Evolutionary conservation across 2,888 invertebrate species (phyloP).

Genomic region (Carabus problematicus): DNA sequence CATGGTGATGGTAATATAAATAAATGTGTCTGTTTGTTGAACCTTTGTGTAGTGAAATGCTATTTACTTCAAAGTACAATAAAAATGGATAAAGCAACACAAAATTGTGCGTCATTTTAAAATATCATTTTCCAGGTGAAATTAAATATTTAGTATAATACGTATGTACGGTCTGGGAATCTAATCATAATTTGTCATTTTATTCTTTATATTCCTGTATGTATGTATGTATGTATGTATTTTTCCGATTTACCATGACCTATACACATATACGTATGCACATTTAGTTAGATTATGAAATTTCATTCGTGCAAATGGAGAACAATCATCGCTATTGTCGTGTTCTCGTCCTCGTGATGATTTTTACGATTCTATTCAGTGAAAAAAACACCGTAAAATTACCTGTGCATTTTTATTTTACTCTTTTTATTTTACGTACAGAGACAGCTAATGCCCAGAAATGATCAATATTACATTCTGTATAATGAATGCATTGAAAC

Average conservation of each 20-base stretch:
- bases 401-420: conserved; percentile 6
- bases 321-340: conserved; percentile 32
- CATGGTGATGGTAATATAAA: too few relatives aligned
- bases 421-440: not conserved
- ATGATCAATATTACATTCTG: conserved; percentile 27
- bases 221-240: too few relatives aligned
- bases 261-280: too few relatives aligned
- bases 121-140: conserved; percentile 6
- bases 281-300: conserved; percentile 22
- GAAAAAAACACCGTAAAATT: conserved; percentile 8
- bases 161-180: too few relatives aligned
- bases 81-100: not conserved
- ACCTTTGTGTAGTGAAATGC: too few relatives aligned
- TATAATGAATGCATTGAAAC: conserved; percentile 25
- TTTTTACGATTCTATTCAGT: conserved; percentile 26
- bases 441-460: not conserved
- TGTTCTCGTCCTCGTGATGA: conserved; percentile 27
- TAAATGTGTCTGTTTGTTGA: too few relatives aligned
- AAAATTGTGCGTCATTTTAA: conserved; percentile 15
- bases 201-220: too few relatives aligned
- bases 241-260: too few relatives aligned
- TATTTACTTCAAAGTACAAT: too few relatives aligned
- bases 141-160: conserved; percentile 22
- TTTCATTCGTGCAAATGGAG: conserved; percentile 23
- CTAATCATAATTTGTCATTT: too few relatives aligned